Conservation (phyloP, 2,888 invertebrate species). For the Cosmia trapezina region DNA sequence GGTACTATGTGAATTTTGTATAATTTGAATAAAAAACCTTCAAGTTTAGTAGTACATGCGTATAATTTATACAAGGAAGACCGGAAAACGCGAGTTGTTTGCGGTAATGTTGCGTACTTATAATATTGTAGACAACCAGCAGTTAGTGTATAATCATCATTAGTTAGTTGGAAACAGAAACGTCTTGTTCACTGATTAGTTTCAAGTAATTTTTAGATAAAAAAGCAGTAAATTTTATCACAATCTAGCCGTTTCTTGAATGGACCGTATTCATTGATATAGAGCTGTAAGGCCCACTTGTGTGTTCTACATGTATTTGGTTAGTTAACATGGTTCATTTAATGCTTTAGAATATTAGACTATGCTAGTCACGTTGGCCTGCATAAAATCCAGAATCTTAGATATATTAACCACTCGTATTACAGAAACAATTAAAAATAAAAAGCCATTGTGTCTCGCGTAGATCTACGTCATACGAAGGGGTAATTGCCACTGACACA, state of each 20-base stretch:
- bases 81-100: slow-evolving; percentile 40
- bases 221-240: too few species aligned
- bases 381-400: not conserved
- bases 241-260: too few species aligned
- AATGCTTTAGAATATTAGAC: not conserved
- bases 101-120: slow-evolving; percentile 55
- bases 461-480: too few species aligned
- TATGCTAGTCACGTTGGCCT: not conserved
- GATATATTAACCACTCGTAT: not conserved
- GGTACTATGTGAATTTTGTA: slow-evolving; percentile 79
- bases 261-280: not conserved
- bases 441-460: too few species aligned
- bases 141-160: not conserved
- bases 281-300: not conserved
- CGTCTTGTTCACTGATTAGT: not conserved
- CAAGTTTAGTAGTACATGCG: slow-evolving; percentile 50
- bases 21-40: slow-evolving; percentile 78
- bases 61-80: slow-evolving; percentile 36
- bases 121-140: slow-evolving; percentile 2
- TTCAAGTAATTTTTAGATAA: too few species aligned
- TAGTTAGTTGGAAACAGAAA: not conserved
- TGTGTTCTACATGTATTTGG: not conserved
- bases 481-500: not conserved
- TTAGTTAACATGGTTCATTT: not conserved
- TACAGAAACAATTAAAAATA: too few species aligned